Conservation (phyloP, 2,113 vertebrate species). For the Eulemur macaco region DNA sequence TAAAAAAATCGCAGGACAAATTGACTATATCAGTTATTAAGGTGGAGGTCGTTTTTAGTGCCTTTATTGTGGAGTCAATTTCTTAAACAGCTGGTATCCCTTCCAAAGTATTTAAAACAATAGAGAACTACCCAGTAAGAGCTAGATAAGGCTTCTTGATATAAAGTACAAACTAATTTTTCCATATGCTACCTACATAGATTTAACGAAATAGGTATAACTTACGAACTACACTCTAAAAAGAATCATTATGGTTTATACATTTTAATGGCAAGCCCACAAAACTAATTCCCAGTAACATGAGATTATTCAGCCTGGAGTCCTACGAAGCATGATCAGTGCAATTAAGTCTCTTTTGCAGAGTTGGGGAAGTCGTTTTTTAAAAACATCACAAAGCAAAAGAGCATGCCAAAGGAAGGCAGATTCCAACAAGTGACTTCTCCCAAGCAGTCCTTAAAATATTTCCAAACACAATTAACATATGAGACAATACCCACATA, state of each 20-base stretch:
- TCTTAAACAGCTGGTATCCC: neutral
- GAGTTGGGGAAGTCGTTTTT: neutral
- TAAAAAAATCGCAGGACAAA: neutral
- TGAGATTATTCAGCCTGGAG: constrained; percentile 36
- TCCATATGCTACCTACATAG: neutral
- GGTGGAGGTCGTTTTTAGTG: neutral
- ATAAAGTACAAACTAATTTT: constrained; percentile 11
- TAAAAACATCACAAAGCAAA: neutral
- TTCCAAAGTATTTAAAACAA: neutral
- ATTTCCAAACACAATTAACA: constrained; percentile 15
- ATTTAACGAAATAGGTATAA: constrained; percentile 39
- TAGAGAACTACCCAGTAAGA: constrained; percentile 13
- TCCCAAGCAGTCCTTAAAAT: neutral
- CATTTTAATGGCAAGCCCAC: constrained; percentile 33
- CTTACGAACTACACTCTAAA: neutral
- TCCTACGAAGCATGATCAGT: neutral
- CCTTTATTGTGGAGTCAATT: neutral
- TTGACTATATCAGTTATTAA: neutral
- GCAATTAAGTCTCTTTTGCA: constrained; percentile 33
- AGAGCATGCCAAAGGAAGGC: neutral
- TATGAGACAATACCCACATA: neutral
- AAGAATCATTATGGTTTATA: constrained; percentile 27
- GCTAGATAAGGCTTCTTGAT: neutral
- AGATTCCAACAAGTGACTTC: neutral
- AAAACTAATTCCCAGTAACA: constrained; percentile 40